A percentile compares a stretch with the other conserved stretches of the same genome.
Evolutionary conservation across 2,113 vertebrate genomes (phyloP).

Genomic region (Phodopus roborovskii): DNA sequence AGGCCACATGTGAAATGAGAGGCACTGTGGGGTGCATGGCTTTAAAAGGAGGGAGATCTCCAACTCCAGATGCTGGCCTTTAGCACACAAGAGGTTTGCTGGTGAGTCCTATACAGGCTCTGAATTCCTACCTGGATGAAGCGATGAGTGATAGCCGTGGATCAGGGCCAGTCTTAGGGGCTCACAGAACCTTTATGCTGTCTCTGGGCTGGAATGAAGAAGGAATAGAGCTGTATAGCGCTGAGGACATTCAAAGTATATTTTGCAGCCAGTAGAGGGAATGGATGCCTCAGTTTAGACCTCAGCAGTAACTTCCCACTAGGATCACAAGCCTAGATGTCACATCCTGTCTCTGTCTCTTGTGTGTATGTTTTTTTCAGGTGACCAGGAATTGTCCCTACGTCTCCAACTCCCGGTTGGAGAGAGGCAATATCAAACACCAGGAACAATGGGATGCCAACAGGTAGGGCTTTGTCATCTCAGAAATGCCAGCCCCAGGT

Average conservation of each 20-base stretch:
- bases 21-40: not conserved
- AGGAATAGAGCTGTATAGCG: not conserved
- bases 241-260: not conserved
- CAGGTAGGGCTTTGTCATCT: not conserved
- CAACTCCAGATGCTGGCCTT: not conserved
- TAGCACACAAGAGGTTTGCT: accelerated
- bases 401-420: not conserved
- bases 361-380: constrained; percentile 7
- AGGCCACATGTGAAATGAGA: not conserved
- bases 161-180: not conserved
- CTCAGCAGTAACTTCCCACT: not conserved
- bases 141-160: not conserved
- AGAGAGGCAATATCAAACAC: not conserved
- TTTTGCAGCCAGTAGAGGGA: not conserved
- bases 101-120: no score
- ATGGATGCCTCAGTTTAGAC: not conserved
- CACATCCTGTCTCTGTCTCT: not conserved
- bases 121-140: not conserved
- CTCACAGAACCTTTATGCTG: accelerated
- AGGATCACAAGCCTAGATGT: not conserved
- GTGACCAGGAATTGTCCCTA: not conserved
- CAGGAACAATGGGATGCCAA: not conserved
- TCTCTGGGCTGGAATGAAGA: not conserved
- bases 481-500: not conserved
- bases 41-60: accelerated